These are phyloP conservation scores for Nasua narica DNA, from an alignment of 2,797 vertebrate species.

Conservation along the genomic window DNA sequence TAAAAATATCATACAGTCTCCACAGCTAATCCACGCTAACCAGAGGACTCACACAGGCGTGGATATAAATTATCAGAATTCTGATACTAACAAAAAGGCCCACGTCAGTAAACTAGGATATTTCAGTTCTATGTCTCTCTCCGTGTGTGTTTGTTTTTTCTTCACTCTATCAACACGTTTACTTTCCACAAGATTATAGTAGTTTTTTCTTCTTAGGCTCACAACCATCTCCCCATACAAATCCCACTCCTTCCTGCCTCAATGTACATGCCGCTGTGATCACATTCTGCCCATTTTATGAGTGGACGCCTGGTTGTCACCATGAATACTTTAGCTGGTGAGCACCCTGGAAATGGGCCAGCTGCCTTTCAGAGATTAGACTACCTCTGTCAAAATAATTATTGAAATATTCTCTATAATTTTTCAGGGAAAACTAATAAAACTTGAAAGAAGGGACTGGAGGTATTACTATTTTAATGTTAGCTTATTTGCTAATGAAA, in stretches of 20 bases:
- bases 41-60: background rate
- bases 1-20: background rate
- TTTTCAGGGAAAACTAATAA: constrained; percentile 31
- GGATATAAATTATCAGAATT: background rate
- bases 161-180: background rate
- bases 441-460: background rate
- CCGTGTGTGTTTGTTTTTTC: background rate
- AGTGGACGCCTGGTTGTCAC: background rate
- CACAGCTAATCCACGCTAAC: background rate
- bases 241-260: background rate
- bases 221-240: background rate
- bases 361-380: background rate
- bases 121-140: background rate
- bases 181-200: background rate
- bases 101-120: background rate
- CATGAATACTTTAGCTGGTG: background rate
- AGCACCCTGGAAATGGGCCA: background rate
- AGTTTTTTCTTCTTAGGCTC: background rate
- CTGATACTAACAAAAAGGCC: background rate
- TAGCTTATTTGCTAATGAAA: background rate
- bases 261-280: too few relatives aligned
- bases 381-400: background rate
- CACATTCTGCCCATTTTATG: background rate
- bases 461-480: background rate
- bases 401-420: background rate